phyloP scores from a whole-genome alignment of 2,888 invertebrate species.

The Enchytraeus crypticus region DNA sequence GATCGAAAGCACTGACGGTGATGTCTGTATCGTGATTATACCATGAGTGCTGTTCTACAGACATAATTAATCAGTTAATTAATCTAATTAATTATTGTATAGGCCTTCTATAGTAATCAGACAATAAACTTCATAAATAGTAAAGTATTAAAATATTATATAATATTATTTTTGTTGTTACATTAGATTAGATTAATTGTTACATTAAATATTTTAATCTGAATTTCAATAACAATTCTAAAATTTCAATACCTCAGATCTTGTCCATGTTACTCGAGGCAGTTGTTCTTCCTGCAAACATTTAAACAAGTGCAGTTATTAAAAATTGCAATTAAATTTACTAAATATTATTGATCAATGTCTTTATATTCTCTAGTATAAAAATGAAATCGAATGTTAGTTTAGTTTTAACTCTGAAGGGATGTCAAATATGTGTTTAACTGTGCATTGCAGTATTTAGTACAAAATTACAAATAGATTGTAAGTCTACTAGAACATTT shows the following conservation, averaged over 20 bases:
- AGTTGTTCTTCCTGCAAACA: not conserved
- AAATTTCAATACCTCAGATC: not conserved
- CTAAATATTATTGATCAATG: not conserved
- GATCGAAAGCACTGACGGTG: not conserved
- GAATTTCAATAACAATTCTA: not conserved
- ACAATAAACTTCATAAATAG: not conserved
- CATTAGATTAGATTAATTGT: not conserved
- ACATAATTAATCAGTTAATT: not conserved
- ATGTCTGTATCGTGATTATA: conserved; percentile 3
- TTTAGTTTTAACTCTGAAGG: too few relatives aligned
- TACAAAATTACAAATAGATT: too few relatives aligned
- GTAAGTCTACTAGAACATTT: too few relatives aligned
- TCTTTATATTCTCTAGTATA: not conserved
- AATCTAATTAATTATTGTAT: too few relatives aligned
- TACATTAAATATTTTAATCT: too few relatives aligned
- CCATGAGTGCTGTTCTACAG: conserved; percentile 1
- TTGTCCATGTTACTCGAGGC: not conserved
- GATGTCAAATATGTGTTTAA: too few relatives aligned
- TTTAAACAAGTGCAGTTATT: not conserved
- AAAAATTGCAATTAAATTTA: not conserved
- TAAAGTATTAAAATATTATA: not conserved
- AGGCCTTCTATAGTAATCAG: not conserved
- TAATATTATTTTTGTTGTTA: not conserved
- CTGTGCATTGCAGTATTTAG: too few relatives aligned
- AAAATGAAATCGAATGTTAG: too few relatives aligned